phyloP scores from a whole-genome alignment of 2,797 vertebrate species.

The Enteromius trimaculatus region DNA sequence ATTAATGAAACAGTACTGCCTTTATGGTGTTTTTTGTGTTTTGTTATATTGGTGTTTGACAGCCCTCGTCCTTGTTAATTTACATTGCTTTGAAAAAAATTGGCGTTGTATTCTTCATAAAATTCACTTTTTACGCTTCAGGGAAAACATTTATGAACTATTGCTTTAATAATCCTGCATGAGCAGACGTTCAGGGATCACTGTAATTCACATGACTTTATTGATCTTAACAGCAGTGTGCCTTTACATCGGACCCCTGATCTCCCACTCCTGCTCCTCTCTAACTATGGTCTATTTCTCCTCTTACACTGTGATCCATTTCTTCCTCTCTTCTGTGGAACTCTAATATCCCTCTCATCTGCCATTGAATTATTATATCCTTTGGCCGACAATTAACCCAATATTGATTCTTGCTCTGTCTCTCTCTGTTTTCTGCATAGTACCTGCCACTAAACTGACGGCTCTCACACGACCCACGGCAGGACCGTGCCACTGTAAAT shows the following conservation, averaged over 20 bases:
- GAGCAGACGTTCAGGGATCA: conserved; percentile 46
- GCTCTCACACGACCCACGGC: conserved; percentile 85
- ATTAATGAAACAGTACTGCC: neutral
- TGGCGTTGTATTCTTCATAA: neutral
- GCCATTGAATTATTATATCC: conserved; percentile 28
- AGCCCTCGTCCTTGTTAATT: neutral
- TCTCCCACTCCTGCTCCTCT: conserved; percentile 31
- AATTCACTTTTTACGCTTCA: neutral
- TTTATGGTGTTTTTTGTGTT: neutral
- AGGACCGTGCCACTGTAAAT: conserved; percentile 94
- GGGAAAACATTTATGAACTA: neutral
- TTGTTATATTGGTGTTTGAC: neutral
- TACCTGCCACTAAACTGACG: conserved; percentile 96
- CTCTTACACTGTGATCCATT: conserved; percentile 32
- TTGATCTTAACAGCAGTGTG: conserved; percentile 43
- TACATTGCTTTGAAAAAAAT: neutral
- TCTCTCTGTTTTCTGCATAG: conserved; percentile 69
- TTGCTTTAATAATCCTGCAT: neutral
- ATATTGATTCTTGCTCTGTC: conserved; percentile 34
- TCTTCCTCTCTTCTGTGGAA: conserved; percentile 14
- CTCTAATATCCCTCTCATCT: conserved; percentile 45
- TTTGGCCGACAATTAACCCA: neutral
- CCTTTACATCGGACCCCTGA: conserved; percentile 31
- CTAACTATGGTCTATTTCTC: conserved; percentile 29
- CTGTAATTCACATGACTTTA: conserved; percentile 42